Evolutionary conservation across 1,140 invertebrate genomes (phyloP).

Genomic region (Drosophila tropicalis): DNA sequence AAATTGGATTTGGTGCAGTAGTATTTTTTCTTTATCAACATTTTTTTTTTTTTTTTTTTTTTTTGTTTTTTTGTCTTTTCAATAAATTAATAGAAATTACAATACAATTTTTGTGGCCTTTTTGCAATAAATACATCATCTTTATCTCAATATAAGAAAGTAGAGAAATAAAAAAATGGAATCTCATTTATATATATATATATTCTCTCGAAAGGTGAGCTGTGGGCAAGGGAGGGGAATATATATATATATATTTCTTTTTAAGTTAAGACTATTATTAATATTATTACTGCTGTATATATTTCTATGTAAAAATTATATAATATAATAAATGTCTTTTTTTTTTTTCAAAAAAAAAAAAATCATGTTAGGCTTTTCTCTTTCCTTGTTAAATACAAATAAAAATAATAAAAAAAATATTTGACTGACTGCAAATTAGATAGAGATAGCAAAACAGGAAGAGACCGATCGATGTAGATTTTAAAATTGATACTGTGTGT

Average conservation of each 20-base stretch:
- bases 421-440: conserved; percentile 6
- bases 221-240: neutral
- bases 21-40: conserved; percentile 10
- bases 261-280: conserved; percentile 3
- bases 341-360: conserved; percentile 47
- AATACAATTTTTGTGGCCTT: conserved; percentile 77
- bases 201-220: neutral
- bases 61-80: neutral
- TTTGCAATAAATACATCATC: conserved; percentile 59
- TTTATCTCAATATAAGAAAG: conserved; percentile 10
- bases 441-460: conserved; percentile 2
- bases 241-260: neutral
- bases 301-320: conserved; percentile 44
- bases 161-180: conserved; percentile 41
- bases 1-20: conserved; percentile 62
- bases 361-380: conserved; percentile 26
- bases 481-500: conserved; percentile 2
- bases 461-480: neutral
- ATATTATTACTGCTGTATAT: conserved; percentile 24
- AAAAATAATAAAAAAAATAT: conserved; percentile 10
- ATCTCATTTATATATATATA: conserved; percentile 47
- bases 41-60: conserved; percentile 20
- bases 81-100: conserved; percentile 79
- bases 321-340: conserved; percentile 74
- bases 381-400: conserved; percentile 9